Conservation (phyloP, 2,888 invertebrate genomes). For the Yponomeuta cagnagella region DNA sequence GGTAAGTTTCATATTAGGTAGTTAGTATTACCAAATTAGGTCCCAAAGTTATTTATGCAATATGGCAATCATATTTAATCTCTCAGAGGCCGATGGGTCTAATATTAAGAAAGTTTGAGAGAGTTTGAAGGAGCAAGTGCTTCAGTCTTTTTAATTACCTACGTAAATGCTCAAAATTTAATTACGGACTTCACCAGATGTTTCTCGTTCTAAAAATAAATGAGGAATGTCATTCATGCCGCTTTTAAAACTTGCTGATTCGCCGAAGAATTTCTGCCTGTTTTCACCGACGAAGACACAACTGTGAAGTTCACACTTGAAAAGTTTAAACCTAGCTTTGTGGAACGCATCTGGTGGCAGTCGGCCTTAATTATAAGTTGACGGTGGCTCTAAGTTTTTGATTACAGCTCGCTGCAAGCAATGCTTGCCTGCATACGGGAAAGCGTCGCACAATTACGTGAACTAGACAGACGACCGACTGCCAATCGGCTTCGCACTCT, state of each 20-base stretch:
- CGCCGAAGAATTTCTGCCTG: background rate
- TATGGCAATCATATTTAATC: background rate
- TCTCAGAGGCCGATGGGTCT: background rate
- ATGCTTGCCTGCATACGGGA: background rate
- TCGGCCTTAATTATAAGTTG: constrained; percentile 3
- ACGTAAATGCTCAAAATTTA: background rate
- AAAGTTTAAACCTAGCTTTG: background rate
- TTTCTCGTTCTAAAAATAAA: background rate
- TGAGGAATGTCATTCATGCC: background rate
- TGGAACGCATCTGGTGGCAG: background rate
- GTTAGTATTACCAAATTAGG: too few relatives aligned
- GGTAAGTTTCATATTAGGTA: too few relatives aligned
- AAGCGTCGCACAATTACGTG: background rate
- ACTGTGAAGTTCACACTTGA: background rate
- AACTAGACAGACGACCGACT: too few relatives aligned
- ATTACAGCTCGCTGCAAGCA: background rate
- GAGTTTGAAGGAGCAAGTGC: background rate
- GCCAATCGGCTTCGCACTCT: too few relatives aligned
- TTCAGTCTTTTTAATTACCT: background rate
- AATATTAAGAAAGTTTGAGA: background rate
- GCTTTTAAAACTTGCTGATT: background rate
- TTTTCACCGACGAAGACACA: background rate
- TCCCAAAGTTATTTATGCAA: too few relatives aligned
- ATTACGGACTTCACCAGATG: background rate
- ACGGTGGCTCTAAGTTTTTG: background rate